Evolutionary conservation across 2,888 invertebrate genomes (phyloP), one percentile per base, ranked within the genome.

Genomic region (Euplexia lucipara): DNA sequence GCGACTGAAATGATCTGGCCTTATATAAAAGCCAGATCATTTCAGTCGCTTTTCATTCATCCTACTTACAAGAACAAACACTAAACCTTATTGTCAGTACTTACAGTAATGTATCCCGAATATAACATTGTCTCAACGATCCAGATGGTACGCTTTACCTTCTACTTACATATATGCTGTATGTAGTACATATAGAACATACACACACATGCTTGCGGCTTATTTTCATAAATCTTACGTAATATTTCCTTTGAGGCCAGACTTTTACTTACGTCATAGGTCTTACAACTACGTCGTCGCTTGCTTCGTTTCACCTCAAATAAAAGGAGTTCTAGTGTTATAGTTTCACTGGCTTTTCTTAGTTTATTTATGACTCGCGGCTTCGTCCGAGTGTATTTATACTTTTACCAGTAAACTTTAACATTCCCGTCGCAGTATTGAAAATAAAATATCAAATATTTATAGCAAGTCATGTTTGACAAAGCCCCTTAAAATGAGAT

Each of bases 171-270:
- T 14, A 18, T 34, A 20, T 14, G 47, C 39, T 34, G 26, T 48
- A 14, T 16, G 12, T 32, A 26, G 22, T 35, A 32, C 48, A 45
- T 41, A 53, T 42, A 8, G 41, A 32, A 22, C 22, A 26, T 47
- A 32, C 51, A 1, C 22, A 56, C 32, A 47, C 26, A 45, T 20
- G 47, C 22, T 48, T 41, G 20, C 1, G 42, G 42, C 37, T 57
- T 54, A 44, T 59, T 67, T 66, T 48, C 57, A 18, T 44, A 34
- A 14, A 12, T 20, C 34, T 74, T 74, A 74, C 42, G 71, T 71
- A 74, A 71, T 30, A 60, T 56, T 56, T 32, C 45, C 47, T 73
- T 74, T 71, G 70, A 59, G 14, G 34, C 35, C 26, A 47, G 35
- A 7, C 18, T 30, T 9, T 34, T 51, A 16, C 69, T 34, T 51